A percentile compares a stretch with the other conserved stretches of the same genome.
phyloP scores from a whole-genome alignment of 2,888 invertebrate genomes.

The Julus scandinavius region DNA sequence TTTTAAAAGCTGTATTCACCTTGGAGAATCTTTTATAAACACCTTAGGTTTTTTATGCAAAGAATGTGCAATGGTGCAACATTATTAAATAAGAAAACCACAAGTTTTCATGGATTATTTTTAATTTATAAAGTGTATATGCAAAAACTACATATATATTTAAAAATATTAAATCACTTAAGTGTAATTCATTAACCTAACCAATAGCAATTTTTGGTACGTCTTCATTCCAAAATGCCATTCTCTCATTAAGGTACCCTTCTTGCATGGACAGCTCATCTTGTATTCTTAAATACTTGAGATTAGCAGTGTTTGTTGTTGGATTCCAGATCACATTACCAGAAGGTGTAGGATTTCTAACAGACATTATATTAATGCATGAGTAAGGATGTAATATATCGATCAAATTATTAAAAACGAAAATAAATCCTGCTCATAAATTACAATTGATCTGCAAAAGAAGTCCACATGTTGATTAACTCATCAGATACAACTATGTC shows the following conservation, averaged over 20 bases:
- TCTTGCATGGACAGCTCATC: conserved; percentile 31
- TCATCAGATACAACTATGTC: conserved; percentile 1
- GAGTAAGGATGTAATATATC: no score
- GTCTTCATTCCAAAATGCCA: conserved; percentile 50
- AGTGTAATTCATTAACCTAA: background rate
- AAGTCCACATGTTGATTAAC: conserved; percentile 31
- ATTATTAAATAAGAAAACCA: no score
- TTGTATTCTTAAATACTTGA: conserved; percentile 8
- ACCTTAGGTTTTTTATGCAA: no score
- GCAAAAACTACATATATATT: no score
- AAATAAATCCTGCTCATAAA: no score
- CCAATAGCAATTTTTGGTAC: conserved; percentile 40
- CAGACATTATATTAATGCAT: background rate
- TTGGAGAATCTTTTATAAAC: no score
- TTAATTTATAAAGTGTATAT: no score
- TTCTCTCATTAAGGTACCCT: conserved; percentile 37
- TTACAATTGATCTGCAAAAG: conserved; percentile 49
- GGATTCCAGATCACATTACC: conserved; percentile 40
- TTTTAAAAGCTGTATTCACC: no score
- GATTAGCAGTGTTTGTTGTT: background rate
- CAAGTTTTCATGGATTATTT: no score
- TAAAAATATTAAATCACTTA: no score
- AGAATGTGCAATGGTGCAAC: no score
- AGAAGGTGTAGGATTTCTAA: conserved; percentile 51
- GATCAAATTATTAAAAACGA: no score